Evolutionary conservation across 2,113 vertebrate genomes (phyloP), one percentile per base, ranked within the genome.

Genomic region (Lophius piscatorius): DNA sequence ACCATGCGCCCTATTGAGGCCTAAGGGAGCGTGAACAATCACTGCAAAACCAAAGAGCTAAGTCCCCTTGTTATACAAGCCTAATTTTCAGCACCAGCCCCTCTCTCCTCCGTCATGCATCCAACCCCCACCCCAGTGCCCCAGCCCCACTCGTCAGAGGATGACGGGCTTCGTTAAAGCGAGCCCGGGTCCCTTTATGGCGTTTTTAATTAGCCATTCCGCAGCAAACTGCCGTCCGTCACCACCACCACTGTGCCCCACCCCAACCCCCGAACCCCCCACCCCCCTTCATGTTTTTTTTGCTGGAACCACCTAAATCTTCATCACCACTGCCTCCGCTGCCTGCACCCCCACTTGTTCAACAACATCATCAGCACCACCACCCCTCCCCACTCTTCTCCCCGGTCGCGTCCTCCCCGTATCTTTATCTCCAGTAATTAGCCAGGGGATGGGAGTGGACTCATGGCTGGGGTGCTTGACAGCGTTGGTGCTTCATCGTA

Each of bases 11-110:
- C 91, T 85, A 95, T 95, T 95, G 91, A 94, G 86, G 88, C 84
- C 89, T 94, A 94, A 94, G 94, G 93, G 92, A 94, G 92, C 93
- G 92, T 95, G 92, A 94, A 94, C 91, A 93, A 94, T 92, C 89
- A 91, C 89, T 91, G 92, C 92, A 92, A 92, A 94, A 92, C 92
- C 91, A 91, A 92, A 93, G 91, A 91, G 90, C 92, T 93, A 93
- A 94, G 92, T 86, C 91, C 88, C 82, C 94, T 94, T 95, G 94
- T 94, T 93, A 90, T 91, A 94, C 93, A 95, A 92, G 92, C 83
- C 90, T 92, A 92, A 92, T 93, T 92, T 92, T 87, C 78, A 68
- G 77, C 78, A 74, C 63, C 76, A 28, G 59, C 60, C 78, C 87
- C 82, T 87, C 87, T 89, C 89, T 73, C 74, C 80, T 85, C 66